phyloP scores from a whole-genome alignment of 2,888 invertebrate genomes.

The Lasioglossum lativentre region DNA sequence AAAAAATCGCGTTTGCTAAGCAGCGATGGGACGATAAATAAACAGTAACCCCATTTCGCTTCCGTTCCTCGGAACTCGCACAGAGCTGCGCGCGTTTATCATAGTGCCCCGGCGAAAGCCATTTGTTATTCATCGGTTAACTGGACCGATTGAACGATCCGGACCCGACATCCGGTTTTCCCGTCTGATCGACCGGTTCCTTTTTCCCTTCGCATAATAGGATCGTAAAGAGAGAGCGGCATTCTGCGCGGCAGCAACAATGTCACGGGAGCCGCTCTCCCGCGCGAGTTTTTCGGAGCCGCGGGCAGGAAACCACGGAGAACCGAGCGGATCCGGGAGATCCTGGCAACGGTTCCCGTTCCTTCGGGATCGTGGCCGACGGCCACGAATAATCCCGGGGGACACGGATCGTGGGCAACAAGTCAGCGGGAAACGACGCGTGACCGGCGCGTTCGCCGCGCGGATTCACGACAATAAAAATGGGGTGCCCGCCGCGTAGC shows the following conservation, averaged over 20 bases:
- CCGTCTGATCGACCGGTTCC: constrained; percentile 4
- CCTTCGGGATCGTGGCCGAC: constrained; percentile 16
- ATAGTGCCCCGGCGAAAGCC: neutral
- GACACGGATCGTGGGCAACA: constrained; percentile 75
- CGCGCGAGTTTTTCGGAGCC: constrained; percentile 33
- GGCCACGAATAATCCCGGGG: constrained; percentile 61
- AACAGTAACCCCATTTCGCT: neutral
- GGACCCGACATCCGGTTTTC: neutral
- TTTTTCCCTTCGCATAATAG: neutral
- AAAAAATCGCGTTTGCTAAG: neutral
- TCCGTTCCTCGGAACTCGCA: neutral
- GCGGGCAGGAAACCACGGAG: constrained; percentile 59
- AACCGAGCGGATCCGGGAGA: constrained; percentile 66
- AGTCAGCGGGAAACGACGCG: constrained; percentile 76
- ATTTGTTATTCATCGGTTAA: constrained; percentile 13
- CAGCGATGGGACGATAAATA: neutral
- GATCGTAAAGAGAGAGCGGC: constrained; percentile 3
- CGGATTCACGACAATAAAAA: constrained; percentile 69
- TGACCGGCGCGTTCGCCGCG: constrained; percentile 62
- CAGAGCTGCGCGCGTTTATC: neutral
- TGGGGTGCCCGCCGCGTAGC: constrained; percentile 29
- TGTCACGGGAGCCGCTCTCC: constrained; percentile 31
- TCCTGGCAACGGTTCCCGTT: constrained; percentile 62
- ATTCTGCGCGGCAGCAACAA: neutral
- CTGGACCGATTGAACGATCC: neutral